These are phyloP conservation scores for Apodemia zela DNA, from an alignment of 2,888 invertebrate species.

Conservation along the genomic window DNA sequence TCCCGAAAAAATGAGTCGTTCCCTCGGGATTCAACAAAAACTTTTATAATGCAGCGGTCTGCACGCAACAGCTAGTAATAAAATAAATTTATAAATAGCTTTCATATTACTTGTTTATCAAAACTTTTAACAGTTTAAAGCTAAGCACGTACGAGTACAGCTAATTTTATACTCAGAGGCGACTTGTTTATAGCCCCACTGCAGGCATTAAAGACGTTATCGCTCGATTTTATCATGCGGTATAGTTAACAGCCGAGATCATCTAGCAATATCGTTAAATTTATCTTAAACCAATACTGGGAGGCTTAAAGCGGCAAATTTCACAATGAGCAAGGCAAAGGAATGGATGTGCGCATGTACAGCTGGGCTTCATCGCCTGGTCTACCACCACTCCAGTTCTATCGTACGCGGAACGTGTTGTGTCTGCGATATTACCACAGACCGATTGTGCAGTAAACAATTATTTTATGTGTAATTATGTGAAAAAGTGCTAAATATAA, in stretches of 20 bases:
- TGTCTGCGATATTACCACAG: constrained; percentile 39
- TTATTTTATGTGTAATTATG: constrained; percentile 22
- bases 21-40: too few species aligned
- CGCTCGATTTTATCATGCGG: constrained; percentile 25
- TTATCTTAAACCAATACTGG: constrained; percentile 60
- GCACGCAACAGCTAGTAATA: too few species aligned
- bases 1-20: too few species aligned
- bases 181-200: constrained; percentile 9
- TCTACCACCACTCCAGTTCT: constrained; percentile 55
- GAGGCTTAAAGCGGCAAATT: constrained; percentile 58
- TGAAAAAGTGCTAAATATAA: constrained; percentile 14
- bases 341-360: constrained; percentile 66
- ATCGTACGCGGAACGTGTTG: constrained; percentile 47
- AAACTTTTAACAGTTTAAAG: neutral
- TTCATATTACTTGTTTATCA: neutral
- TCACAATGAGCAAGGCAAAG: constrained; percentile 59
- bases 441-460: constrained; percentile 39
- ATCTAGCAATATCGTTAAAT: constrained; percentile 45
- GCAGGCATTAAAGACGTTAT: constrained; percentile 21
- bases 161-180: constrained; percentile 15
- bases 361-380: constrained; percentile 45
- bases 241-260: constrained; percentile 38
- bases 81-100: neutral
- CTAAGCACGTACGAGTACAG: neutral
- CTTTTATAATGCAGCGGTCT: too few species aligned